phyloP scores from a whole-genome alignment of 1,140 invertebrate genomes.

The Trichonephila clavata region DNA sequence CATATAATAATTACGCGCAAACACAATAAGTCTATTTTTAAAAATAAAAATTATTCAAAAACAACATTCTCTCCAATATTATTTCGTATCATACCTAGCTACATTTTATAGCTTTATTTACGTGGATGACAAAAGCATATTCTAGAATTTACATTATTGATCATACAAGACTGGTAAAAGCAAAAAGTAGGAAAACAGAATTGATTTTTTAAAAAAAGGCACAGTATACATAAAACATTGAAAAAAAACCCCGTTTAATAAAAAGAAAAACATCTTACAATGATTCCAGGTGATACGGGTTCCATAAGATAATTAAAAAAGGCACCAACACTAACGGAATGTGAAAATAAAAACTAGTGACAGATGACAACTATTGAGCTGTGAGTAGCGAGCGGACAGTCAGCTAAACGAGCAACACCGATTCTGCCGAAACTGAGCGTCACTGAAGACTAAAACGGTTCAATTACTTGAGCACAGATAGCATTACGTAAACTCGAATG shows the following conservation, averaged over 20 bases:
- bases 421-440: neutral
- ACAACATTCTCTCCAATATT: too few species aligned
- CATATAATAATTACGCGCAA: too few species aligned
- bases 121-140: too few species aligned
- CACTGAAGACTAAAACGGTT: neutral
- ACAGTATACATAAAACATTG: too few species aligned
- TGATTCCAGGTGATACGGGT: constrained; percentile 65
- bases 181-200: too few species aligned
- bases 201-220: too few species aligned
- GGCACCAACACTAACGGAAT: neutral
- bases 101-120: too few species aligned
- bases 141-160: too few species aligned
- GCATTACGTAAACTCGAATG: constrained; percentile 45
- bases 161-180: too few species aligned
- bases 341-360: neutral
- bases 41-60: too few species aligned
- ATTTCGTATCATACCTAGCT: too few species aligned
- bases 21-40: too few species aligned
- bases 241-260: neutral
- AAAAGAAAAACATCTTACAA: constrained; percentile 34
- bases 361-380: neutral
- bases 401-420: neutral
- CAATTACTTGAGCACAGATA: constrained; percentile 23
- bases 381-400: neutral
- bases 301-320: constrained; percentile 52